phyloP scores from a whole-genome alignment of 2,888 invertebrate genomes.

The Acronicta aceris region DNA sequence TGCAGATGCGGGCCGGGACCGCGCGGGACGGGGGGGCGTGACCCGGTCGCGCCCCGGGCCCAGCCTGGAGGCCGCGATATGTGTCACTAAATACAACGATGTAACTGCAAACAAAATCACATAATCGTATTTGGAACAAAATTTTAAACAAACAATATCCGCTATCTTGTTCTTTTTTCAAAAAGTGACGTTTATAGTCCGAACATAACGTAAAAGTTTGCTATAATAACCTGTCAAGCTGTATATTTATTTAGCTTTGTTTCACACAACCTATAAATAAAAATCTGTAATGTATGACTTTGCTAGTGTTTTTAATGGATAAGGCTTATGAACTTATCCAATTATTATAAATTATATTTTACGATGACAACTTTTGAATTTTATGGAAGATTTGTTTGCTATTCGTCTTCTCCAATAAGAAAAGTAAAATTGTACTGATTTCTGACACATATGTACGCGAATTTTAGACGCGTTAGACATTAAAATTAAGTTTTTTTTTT shows the following conservation, averaged over 20 bases:
- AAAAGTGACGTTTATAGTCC: slow-evolving; percentile 1
- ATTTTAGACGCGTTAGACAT: too few relatives aligned
- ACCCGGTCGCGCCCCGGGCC: slow-evolving; percentile 72
- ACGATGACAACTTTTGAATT: slow-evolving; percentile 13
- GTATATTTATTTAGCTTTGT: slow-evolving; percentile 29
- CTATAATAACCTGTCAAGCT: slow-evolving; percentile 14
- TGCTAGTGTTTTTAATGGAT: slow-evolving; percentile 32
- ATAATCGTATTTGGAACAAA: neutral
- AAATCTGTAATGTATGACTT: slow-evolving; percentile 28
- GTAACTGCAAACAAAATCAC: slow-evolving; percentile 16
- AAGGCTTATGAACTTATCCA: slow-evolving; percentile 20
- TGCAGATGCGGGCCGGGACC: slow-evolving; percentile 64
- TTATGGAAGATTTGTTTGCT: slow-evolving; percentile 2
- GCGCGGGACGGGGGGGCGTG: slow-evolving; percentile 54
- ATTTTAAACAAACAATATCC: neutral
- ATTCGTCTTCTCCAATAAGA: neutral
- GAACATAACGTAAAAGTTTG: slow-evolving; percentile 3
- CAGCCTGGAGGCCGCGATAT: slow-evolving; percentile 42
- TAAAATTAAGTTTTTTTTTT: too few relatives aligned
- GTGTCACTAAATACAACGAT: slow-evolving; percentile 47
- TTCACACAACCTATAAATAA: slow-evolving; percentile 18
- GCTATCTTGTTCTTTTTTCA: slow-evolving; percentile 12
- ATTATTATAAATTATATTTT: slow-evolving; percentile 42
- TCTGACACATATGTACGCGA: too few relatives aligned
- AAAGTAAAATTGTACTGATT: neutral